Conservation (phyloP, 2,113 vertebrate species). For the Hydrochoerus hydrochaeris region DNA sequence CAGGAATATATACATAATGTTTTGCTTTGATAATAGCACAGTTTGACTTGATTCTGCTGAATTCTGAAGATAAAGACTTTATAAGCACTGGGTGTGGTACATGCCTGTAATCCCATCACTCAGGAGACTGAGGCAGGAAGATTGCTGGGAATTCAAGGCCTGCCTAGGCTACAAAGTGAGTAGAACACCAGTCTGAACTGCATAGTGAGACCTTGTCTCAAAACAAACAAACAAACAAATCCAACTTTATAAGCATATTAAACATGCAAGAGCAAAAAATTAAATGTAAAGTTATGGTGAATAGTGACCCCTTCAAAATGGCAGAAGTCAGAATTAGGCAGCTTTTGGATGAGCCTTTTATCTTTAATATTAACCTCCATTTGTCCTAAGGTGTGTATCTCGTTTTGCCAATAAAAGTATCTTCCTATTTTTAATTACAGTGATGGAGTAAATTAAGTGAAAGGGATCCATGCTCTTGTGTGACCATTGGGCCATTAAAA, state of each 20-base stretch:
- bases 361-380: not conserved
- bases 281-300: not conserved
- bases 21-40: not conserved
- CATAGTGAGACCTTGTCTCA: no score
- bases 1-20: not conserved
- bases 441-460: not conserved
- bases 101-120: no score
- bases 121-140: no score
- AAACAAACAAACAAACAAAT: no score
- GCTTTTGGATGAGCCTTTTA: not conserved
- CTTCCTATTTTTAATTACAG: not conserved
- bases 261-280: not conserved
- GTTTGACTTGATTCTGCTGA: not conserved
- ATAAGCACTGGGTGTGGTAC: not conserved
- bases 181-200: no score
- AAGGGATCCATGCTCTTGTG: not conserved
- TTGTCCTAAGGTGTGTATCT: not conserved
- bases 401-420: not conserved
- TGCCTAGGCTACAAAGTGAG: no score
- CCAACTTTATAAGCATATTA: not conserved
- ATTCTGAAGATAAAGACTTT: not conserved
- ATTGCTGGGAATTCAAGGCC: no score
- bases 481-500: not conserved
- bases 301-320: not conserved
- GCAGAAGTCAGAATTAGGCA: not conserved